Conservation (phyloP, 2,797 vertebrate genomes). For the Crax fasciolata region DNA sequence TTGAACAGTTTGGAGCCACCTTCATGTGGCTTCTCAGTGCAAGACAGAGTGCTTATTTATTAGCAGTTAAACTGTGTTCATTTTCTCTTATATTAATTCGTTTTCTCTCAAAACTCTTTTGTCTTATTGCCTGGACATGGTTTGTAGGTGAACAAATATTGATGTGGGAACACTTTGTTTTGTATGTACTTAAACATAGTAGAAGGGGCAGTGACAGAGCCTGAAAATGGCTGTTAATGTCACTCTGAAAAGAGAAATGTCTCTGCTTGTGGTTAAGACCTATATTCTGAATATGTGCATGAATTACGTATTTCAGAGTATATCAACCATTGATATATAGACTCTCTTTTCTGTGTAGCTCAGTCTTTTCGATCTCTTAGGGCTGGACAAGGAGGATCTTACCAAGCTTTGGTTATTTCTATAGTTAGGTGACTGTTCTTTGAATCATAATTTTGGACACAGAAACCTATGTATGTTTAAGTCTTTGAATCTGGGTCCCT, state of each 20-base stretch:
- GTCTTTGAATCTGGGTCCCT: background rate
- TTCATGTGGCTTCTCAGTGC: background rate
- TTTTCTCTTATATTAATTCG: background rate
- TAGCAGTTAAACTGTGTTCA: background rate
- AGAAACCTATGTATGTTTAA: background rate
- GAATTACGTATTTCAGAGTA: background rate
- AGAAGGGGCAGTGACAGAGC: background rate
- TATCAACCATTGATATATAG: fast-evolving
- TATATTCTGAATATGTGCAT: background rate
- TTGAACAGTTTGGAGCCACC: background rate
- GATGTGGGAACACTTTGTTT: background rate
- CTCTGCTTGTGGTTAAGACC: background rate
- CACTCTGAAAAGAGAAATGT: background rate
- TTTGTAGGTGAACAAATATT: background rate
- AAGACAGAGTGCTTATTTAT: background rate
- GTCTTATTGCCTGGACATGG: background rate
- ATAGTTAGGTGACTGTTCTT: background rate
- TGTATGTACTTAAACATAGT: background rate
- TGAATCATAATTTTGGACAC: background rate
- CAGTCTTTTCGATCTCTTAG: background rate
- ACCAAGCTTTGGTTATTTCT: background rate
- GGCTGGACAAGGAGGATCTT: background rate
- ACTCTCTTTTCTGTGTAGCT: background rate
- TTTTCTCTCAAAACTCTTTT: background rate
- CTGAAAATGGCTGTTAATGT: background rate